Percentiles rank a stretch among this genome's conserved stretches.
phyloP scores from a whole-genome alignment of 2,797 vertebrate genomes.

The Ceryle rudis region DNA sequence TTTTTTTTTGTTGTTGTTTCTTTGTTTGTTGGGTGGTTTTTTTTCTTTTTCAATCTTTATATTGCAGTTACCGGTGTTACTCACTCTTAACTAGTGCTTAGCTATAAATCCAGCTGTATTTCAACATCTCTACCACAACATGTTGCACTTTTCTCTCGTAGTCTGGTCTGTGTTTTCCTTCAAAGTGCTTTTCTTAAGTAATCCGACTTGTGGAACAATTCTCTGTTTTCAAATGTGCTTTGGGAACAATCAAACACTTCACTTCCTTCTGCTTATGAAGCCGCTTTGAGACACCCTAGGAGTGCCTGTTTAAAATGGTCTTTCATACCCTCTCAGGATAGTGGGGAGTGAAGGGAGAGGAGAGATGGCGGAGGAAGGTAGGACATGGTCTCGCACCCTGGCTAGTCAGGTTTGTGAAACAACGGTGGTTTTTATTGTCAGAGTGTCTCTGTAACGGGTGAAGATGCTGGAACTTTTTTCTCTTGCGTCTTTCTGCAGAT shows the following conservation, averaged over 20 bases:
- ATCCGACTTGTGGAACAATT: not conserved
- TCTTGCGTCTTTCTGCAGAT: not conserved
- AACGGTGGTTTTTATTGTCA: not conserved
- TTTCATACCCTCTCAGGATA: not conserved
- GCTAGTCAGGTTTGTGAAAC: not conserved
- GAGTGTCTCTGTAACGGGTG: fast-evolving
- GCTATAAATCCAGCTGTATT: not conserved
- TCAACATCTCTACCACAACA: not conserved
- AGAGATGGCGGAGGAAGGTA: not conserved
- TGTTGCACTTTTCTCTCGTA: not conserved
- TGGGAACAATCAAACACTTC: not conserved
- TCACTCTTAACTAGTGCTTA: not conserved
- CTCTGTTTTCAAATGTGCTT: slow-evolving; percentile 4
- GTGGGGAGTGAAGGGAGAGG: not conserved
- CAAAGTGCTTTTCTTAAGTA: not conserved
- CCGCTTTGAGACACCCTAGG: not conserved
- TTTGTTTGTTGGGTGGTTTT: too few relatives aligned
- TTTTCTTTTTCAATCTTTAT: not conserved
- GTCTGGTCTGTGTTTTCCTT: not conserved
- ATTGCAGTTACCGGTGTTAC: not conserved
- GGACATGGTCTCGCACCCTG: not conserved
- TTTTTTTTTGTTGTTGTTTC: too few relatives aligned
- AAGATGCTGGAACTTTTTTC: not conserved
- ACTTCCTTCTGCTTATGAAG: not conserved
- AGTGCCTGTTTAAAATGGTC: not conserved